These are phyloP conservation scores for Pipistrellus nathusii DNA, from an alignment of 2,797 vertebrate species.

Conservation along the genomic window DNA sequence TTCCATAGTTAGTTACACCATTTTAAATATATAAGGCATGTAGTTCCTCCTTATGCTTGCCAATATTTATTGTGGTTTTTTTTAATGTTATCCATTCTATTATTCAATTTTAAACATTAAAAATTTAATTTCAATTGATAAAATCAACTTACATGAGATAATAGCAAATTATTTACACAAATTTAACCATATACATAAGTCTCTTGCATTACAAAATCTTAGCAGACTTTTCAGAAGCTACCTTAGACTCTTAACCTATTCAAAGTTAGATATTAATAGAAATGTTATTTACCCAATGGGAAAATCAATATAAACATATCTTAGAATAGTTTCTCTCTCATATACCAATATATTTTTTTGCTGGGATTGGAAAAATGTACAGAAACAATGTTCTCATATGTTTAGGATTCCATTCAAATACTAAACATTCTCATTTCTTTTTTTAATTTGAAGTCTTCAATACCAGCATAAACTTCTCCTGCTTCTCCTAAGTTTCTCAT, in stretches of 20 bases:
- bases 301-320: background rate
- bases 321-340: background rate
- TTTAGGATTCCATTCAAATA: background rate
- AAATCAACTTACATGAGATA: background rate
- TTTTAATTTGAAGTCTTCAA: background rate
- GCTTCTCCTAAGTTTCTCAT: background rate
- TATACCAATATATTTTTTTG: background rate
- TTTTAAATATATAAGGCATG: background rate
- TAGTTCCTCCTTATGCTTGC: background rate
- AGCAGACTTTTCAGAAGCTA: background rate
- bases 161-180: background rate
- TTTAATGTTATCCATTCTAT: background rate
- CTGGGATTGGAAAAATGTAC: background rate
- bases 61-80: background rate
- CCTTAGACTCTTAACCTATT: background rate
- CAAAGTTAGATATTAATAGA: background rate
- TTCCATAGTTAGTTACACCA: background rate
- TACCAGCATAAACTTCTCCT: background rate
- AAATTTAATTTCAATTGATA: background rate
- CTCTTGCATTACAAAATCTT: background rate
- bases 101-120: background rate
- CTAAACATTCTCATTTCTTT: background rate
- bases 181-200: background rate
- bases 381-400: background rate
- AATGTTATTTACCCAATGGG: background rate